Base-by-base conservation (phyloP, 2,797 vertebrate genomes). In the Galago senegalensis region DNA sequence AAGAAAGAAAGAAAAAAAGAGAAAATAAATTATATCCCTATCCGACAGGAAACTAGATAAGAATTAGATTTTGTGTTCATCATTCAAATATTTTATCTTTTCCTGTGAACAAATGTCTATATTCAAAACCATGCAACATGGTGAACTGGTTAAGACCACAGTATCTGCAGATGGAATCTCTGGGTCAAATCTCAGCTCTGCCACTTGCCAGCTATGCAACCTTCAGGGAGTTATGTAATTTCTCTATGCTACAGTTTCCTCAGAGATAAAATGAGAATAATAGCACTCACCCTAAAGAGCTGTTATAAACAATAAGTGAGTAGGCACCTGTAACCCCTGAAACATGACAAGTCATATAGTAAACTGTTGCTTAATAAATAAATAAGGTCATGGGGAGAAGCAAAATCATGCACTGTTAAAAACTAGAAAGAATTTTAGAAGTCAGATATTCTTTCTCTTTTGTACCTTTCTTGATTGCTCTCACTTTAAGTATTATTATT, bases 81-180 rank as follows among this genome's bases (percentile, higher is more conserved):
- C n/a, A 60, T 69, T 95, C n/a, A 81, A 76, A 89, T 85, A 43
- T 80, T 80, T 89, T 86, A 53, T 49, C 3, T 72, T 61, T 60
- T 61, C 69, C 16, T 79, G 18, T 76, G 0, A 92, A 90, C 3
- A 85, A 90, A 87, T 83, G 56, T 27, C 37, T 65, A 67, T 80
- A 92, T 69, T 93, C 40, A 93, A 91, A 81, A 67, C 20, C 60
- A 76, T 23, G 16, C 14, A 79, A 72, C 10, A 34, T 43, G 18
- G 17, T n/a, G 14, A 84, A 72, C 70, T 23, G 7, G 18, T 84
- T 61, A 81, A 67, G 37, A 73, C 12, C 63, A 89, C 20, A 72
- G 31, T 67, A 29, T 94, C 65, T 69, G 14, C 43, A 79, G 7
- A 17, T 34, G 43, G 34, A 76, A 18, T 46, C 46, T 49, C 61